phyloP scores from a whole-genome alignment of 2,113 vertebrate species.

The Xerus inauris region DNA sequence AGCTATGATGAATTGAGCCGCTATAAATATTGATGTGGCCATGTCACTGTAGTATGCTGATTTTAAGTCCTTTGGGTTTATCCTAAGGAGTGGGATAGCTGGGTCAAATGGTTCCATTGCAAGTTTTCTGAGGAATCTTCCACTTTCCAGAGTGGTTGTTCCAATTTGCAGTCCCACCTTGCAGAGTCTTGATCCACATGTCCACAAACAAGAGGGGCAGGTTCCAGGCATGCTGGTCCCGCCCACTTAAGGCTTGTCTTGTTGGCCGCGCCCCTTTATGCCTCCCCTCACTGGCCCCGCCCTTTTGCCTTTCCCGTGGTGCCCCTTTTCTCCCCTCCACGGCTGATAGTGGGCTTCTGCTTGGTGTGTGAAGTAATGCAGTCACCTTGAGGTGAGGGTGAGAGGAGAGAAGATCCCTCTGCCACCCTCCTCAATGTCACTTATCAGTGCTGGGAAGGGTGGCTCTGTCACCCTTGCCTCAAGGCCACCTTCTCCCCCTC shows the following conservation, averaged over 20 bases:
- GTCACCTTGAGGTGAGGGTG: not conserved
- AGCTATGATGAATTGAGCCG: no score
- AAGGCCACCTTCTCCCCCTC: no score
- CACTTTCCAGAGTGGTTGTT: no score
- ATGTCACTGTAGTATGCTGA: no score
- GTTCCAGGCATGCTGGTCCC: not conserved
- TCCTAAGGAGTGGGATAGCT: no score
- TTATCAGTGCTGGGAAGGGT: not conserved
- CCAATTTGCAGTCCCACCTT: no score
- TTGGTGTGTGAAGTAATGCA: not conserved
- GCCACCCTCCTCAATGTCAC: not conserved
- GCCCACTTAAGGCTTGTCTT: not conserved
- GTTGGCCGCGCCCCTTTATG: not conserved
- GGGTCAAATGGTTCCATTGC: no score
- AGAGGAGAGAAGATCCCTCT: not conserved
- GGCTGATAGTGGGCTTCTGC: not conserved
- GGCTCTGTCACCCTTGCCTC: no score
- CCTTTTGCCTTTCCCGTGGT: not conserved
- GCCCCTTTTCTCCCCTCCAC: not conserved
- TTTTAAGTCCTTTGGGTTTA: no score
- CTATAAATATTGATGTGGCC: no score
- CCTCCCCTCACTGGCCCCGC: not conserved
- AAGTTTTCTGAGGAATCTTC: no score
- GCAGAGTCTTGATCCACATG: no score
- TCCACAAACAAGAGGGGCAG: not conserved